These are phyloP conservation scores for Drosophila nannoptera DNA, from an alignment of 1,140 invertebrate genomes.

Conservation along the genomic window DNA sequence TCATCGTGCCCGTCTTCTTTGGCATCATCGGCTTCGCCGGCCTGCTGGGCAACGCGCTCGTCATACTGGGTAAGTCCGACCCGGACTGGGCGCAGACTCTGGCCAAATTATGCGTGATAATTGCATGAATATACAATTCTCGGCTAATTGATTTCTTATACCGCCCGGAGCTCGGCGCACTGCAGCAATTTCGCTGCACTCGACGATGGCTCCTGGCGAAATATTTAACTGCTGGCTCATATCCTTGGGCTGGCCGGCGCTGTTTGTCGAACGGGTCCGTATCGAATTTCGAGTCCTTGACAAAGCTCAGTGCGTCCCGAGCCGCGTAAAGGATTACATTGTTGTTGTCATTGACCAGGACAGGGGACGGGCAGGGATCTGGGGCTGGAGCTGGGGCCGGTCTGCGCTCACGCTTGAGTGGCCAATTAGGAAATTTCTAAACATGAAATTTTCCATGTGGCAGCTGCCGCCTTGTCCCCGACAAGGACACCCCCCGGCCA, in stretches of 20 bases:
- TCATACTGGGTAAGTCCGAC: constrained; percentile 82
- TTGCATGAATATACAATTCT: constrained; percentile 48
- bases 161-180: neutral
- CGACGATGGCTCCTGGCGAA: too few species aligned
- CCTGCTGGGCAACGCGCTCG: constrained; percentile 92
- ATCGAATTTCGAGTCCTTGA: constrained; percentile 22
- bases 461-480: constrained; percentile 12
- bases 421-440: constrained; percentile 43
- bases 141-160: constrained; percentile 42
- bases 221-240: too few species aligned
- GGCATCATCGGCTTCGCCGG: constrained; percentile 92
- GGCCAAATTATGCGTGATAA: constrained; percentile 69
- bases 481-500: too few species aligned
- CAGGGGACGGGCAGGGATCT: neutral
- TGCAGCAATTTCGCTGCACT: neutral
- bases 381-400: neutral
- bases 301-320: neutral
- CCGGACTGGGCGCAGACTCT: constrained; percentile 16
- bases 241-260: too few species aligned
- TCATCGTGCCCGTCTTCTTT: constrained; percentile 92
- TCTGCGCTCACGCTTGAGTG: constrained; percentile 32
- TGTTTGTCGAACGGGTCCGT: neutral
- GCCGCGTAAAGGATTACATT: constrained; percentile 27
- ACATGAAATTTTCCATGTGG: constrained; percentile 43
- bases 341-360: constrained; percentile 11